Evolutionary conservation across 2,888 invertebrate species (phyloP), one percentile per base, ranked within the genome.

Genomic region (Eristalis tenax): DNA sequence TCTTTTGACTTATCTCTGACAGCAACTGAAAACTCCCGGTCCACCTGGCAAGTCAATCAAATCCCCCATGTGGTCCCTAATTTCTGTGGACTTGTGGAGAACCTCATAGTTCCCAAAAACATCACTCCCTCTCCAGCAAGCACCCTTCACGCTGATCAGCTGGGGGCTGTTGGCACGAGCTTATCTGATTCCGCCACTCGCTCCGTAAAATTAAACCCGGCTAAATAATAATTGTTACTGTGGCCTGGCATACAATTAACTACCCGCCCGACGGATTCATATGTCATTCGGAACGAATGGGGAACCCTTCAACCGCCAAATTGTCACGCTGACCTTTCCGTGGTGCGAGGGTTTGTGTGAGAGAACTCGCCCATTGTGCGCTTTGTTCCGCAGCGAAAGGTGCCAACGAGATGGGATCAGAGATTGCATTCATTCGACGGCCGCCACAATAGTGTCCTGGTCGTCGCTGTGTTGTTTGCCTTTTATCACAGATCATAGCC

Each of bases 151-250:
- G 8, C 50, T 50, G 50, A 50, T 50, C 50, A 32, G 18, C 18
- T 18, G 1, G 18, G 4, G 6, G 50, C 50, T 50, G 50, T 50
- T 50, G 50, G 8, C 50, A 50, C 50, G 50, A 8, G 6, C 50
- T 50, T 50, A 50, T 18, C 50, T 0, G 50, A 50, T 50, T 18
- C 50, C 50, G 50, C 50, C 57, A 66, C 70, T 40, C 75, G 69
- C 75, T 70, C 59, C 59, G 71, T 76, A 76, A 82, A 70, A 82
- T 76, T 76, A 82, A 76, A 76, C 65, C 65, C 76, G 22, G 66
- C 76, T 76, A 76, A 76, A 82, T 76, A 70, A 82, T 82, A 71
- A 82, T 76, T 82, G 76, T 71, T 82, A 71, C 76, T 82, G 70
- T 64, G 76, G 43, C 40, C 61, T 22, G 68, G 68, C 76, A 68